phyloP scores from a whole-genome alignment of 30 jellyfish, hydroid and myxozoan genomes.

The Pelagia noctiluca region DNA sequence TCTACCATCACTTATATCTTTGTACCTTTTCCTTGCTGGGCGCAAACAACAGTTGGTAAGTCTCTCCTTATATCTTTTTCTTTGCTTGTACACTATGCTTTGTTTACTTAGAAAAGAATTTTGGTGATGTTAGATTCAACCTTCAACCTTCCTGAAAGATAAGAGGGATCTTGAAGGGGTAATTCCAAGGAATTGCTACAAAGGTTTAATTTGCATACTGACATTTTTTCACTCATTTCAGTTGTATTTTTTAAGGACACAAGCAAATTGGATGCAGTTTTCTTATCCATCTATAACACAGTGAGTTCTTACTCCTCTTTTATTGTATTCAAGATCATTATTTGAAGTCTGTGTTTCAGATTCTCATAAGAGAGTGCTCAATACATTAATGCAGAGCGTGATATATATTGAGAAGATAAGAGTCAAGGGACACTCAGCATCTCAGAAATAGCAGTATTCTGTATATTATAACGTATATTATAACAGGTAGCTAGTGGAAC shows the following conservation, averaged over 20 bases:
- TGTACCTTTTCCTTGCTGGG: background rate
- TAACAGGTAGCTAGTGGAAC: no score
- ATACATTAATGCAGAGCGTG: no score
- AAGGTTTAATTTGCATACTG: background rate
- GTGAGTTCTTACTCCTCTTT: background rate
- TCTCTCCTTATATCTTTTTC: no score
- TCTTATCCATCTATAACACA: background rate
- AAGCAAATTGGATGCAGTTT: background rate
- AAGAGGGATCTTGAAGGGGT: no score
- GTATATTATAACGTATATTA: no score
- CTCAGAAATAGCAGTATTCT: no score
- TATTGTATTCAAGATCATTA: no score
- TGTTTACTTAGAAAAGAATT: background rate
- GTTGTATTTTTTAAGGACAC: background rate
- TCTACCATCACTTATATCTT: background rate
- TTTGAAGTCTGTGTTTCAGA: background rate
- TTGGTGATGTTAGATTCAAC: background rate
- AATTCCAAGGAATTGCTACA: no score
- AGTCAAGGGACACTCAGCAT: no score
- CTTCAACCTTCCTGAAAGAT: background rate
- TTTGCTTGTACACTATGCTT: no score
- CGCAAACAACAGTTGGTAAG: background rate
- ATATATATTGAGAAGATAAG: no score
- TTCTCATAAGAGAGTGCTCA: no score
- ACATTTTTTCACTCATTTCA: background rate